phyloP scores from a whole-genome alignment of 1,140 invertebrate genomes.

The Bombus cullumanus region DNA sequence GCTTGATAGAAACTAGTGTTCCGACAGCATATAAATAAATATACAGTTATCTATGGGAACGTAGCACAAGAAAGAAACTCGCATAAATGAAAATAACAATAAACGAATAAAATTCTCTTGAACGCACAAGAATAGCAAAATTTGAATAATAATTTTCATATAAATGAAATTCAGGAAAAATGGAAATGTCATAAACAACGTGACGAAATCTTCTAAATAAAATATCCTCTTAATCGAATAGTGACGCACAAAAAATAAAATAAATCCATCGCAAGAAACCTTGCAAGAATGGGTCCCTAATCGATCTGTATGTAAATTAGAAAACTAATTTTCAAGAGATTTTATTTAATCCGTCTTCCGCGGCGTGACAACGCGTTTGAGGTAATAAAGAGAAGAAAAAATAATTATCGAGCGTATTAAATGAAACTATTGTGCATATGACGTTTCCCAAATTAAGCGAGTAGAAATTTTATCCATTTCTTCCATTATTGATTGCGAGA shows the following conservation, averaged over 20 bases:
- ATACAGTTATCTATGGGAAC: too few species aligned
- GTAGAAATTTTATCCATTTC: too few species aligned
- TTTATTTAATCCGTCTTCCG: constrained; percentile 10
- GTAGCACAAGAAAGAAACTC: too few species aligned
- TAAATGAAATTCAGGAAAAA: neutral
- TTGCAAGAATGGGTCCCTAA: neutral
- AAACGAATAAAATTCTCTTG: neutral
- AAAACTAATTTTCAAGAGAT: constrained; percentile 7
- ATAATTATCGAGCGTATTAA: neutral
- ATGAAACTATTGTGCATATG: too few species aligned
- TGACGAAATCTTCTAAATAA: neutral
- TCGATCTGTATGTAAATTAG: neutral
- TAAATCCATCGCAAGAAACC: neutral
- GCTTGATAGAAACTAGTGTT: neutral
- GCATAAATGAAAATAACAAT: too few species aligned
- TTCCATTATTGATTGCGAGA: too few species aligned
- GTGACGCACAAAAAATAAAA: neutral
- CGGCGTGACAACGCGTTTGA: too few species aligned
- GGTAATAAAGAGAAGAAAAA: neutral
- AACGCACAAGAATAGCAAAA: neutral
- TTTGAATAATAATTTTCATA: neutral
- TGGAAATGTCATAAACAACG: neutral
- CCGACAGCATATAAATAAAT: too few species aligned
- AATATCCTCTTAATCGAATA: neutral
- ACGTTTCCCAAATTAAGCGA: neutral